Evolutionary conservation across 2,797 vertebrate species (phyloP), one percentile per base, ranked within the genome.

Genomic region (Characodon lateralis): DNA sequence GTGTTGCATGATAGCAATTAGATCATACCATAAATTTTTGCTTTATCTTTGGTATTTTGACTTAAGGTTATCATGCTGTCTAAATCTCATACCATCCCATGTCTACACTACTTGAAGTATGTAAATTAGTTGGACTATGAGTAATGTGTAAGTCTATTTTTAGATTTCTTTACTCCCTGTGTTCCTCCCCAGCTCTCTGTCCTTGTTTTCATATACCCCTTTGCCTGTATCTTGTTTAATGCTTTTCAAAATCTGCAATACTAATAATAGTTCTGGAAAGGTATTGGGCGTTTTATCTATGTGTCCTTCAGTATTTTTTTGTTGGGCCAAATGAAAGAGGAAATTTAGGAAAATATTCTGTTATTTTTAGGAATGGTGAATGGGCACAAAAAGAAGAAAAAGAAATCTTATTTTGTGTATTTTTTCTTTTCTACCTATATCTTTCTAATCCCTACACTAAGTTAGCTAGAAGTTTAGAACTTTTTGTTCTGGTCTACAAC

Each of bases 401-500:
- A 14, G 51, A 72, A 77, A 77, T 84, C 80, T 80, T 77, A 76
- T 79, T 83, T 48, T 79, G 35, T 65, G 84, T 73, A n/a, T 77
- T 59, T 80, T 74, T 74, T 72, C 70, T 77, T 63, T 24, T 75
- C 63, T 73, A 43, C 39, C 35, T 70, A 90, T 87, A 61, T 61
- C 5, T 18, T 65, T 65, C 31, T 65, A 39, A 65, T 65, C 20
- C 20, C 20, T 20, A 24, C 53, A 55, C 53, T 24, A 20, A 53
- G 51, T 53, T 53, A 53, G 10, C 18, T 10, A 12, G 20, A 66
- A 24, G 63, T 66, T 85, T 90, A 92, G 85, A 95, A 76, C 69
- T 81, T 91, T 93, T 91, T 95, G 92, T 95, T 95, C 63, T 95
- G 94, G 86, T 86, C 89, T 76, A 94, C 90, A 77, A 24, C 94